Base-by-base conservation (phyloP, 2,797 vertebrate species). In the Liparis tanakae region DNA sequence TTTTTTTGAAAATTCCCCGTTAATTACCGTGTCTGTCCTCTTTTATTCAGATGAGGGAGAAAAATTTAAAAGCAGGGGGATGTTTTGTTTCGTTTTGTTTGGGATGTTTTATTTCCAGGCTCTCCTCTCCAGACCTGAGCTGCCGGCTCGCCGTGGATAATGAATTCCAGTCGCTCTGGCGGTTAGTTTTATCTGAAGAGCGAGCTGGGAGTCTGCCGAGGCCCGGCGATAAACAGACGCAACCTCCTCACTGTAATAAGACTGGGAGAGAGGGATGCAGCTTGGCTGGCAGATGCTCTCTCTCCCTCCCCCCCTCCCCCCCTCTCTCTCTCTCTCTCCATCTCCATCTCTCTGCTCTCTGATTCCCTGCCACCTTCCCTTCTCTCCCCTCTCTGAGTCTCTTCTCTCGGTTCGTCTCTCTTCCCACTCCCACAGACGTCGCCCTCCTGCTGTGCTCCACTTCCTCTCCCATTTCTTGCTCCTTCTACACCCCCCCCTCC, bases 1-100 rank as follows among this genome's bases (percentile, higher is more conserved):
- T 8, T 30, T 30, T 30, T 1, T 2, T 2, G 1, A 10, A 39
- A 94, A 95, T 94, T 91, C 89, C 80, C 88, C 60, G 89, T 95
- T 95, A 95, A 95, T 95, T 94, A 94, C 90, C 41, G 60, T 78
- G 79, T 91, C 91, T 92, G 87, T 93, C 91, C 91, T 92, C 88
- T 93, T 53, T 94, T 92, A 94, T 94, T 94, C 86, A 93, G 93
- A 94, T 88, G 87, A 93, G 92, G 25, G 25, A 4, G 4, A 30
- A 30, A 91, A 93, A 93, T 93, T 85, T 30, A 93, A 92, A 93
- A 91, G 87, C 83, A 81, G 39, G 69, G 76, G 41, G 82, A 79
- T 91, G 87, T 93, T 93, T 93, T 92, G 88, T n/a, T n/a, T n/a
- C n/a, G n/a, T n/a, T n/a, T n/a, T n/a, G n/a, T n/a, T n/a, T n/a